A percentile compares a stretch with the other conserved stretches of the same genome.
These are phyloP conservation scores for Oryzias melastigma DNA, from an alignment of 2,113 vertebrate species.

Conservation along the genomic window DNA sequence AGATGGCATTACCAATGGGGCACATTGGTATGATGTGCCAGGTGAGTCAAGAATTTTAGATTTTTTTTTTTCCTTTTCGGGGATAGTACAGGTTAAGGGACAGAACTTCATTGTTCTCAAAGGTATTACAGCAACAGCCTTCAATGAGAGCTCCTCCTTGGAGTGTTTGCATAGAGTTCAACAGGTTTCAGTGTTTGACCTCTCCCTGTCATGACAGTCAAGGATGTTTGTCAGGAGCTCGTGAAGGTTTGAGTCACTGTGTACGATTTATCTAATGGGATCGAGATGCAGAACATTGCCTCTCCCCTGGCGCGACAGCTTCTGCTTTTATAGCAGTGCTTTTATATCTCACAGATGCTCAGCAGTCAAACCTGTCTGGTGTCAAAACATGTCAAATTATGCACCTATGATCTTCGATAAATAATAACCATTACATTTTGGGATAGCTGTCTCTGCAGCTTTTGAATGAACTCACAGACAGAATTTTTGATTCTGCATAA, in stretches of 20 bases:
- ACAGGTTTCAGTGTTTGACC: neutral
- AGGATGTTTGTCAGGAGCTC: neutral
- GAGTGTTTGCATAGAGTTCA: neutral
- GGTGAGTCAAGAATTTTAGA: too few species aligned
- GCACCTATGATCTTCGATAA: too few species aligned
- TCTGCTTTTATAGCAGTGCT: neutral
- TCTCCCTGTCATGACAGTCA: neutral
- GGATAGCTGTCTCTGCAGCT: too few species aligned
- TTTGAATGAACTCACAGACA: too few species aligned
- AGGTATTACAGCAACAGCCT: too few species aligned
- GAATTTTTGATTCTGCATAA: too few species aligned
- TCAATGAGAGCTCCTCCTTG: too few species aligned
- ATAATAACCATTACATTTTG: too few species aligned
- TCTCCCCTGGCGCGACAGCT: neutral
- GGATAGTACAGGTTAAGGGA: too few species aligned
- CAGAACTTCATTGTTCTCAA: too few species aligned
- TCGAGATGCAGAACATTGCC: neutral
- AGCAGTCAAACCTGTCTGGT: neutral
- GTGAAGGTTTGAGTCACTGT: neutral
- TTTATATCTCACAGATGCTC: neutral
- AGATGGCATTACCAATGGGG: constrained; percentile 94
- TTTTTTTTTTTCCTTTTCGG: too few species aligned
- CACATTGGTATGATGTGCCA: constrained; percentile 91
- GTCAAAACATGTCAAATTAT: too few species aligned
- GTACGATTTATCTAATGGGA: neutral